Percentiles rank a stretch among this genome's conserved stretches.
These are phyloP conservation scores for Oreochromis spilurus DNA, from an alignment of 2,113 vertebrate genomes.

Conservation along the genomic window DNA sequence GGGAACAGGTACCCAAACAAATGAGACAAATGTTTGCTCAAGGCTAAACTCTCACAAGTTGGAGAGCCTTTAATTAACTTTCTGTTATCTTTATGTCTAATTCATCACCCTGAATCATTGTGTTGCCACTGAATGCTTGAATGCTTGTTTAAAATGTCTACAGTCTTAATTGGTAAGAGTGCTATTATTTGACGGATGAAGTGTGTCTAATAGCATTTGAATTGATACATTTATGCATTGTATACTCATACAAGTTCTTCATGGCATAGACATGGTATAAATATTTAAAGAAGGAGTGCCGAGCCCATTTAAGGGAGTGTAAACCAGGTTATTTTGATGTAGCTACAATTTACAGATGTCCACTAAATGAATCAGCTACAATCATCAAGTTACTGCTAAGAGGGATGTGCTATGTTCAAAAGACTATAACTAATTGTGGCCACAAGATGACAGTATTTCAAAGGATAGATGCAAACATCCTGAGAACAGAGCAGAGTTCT, in stretches of 20 bases:
- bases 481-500: background rate
- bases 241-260: background rate
- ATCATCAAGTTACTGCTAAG: background rate
- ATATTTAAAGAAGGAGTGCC: background rate
- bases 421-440: background rate
- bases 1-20: slow-evolving; percentile 74
- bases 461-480: background rate
- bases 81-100: background rate
- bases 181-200: background rate
- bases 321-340: background rate
- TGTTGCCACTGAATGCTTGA: background rate
- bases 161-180: background rate
- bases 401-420: background rate
- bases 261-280: background rate
- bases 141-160: background rate
- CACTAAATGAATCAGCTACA: background rate
- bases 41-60: background rate
- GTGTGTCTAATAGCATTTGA: background rate
- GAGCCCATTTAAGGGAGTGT: background rate
- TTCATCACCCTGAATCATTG: background rate
- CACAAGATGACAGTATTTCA: background rate
- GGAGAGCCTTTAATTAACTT: background rate
- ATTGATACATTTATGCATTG: background rate
- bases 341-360: background rate
- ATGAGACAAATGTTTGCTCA: background rate